These are phyloP conservation scores for Indri indri DNA, from an alignment of 2,113 vertebrate species.

Conservation along the genomic window DNA sequence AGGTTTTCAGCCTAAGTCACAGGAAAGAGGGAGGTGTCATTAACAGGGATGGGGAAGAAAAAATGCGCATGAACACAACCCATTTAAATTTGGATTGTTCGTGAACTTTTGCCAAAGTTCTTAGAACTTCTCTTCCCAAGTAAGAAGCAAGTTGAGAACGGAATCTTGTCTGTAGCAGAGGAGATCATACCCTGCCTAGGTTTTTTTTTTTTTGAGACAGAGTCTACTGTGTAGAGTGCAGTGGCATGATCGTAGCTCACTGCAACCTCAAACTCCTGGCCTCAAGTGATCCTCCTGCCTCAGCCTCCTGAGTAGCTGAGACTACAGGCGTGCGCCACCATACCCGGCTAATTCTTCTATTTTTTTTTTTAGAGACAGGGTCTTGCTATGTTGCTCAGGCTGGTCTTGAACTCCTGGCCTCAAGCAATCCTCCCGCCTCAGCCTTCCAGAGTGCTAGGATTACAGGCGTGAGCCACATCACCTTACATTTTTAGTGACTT, in stretches of 20 bases:
- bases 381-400: too few relatives aligned
- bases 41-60: background rate
- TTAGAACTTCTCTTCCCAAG: background rate
- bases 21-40: background rate
- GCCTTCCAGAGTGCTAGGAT: too few relatives aligned
- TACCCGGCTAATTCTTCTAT: too few relatives aligned
- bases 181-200: too few relatives aligned
- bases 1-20: background rate
- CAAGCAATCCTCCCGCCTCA: too few relatives aligned
- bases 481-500: background rate
- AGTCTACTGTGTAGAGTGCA: background rate
- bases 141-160: background rate
- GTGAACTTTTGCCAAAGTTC: background rate
- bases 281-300: too few relatives aligned
- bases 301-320: too few relatives aligned
- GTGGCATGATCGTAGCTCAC: background rate
- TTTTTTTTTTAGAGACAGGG: too few relatives aligned
- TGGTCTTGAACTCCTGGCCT: too few relatives aligned
- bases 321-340: too few relatives aligned
- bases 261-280: background rate
- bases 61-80: background rate
- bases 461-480: too few relatives aligned
- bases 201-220: too few relatives aligned
- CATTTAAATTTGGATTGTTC: background rate
- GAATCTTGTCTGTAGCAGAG: background rate